Conservation (phyloP, 37 sponge, comb jelly and placozoan species). For the Mnemiopsis leidyi region DNA sequence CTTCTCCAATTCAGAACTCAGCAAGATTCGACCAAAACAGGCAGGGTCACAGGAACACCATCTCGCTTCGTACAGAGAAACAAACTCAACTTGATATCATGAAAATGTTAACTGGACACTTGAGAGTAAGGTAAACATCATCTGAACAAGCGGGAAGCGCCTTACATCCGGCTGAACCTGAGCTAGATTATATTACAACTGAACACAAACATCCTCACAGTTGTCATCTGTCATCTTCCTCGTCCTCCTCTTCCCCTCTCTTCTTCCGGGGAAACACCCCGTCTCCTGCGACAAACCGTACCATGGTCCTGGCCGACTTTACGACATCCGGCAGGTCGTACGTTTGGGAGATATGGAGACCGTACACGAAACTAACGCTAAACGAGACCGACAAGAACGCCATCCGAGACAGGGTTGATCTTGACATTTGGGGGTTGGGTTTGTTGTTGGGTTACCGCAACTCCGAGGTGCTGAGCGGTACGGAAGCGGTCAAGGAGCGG, state of each 20-base stretch:
- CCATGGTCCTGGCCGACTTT: background rate
- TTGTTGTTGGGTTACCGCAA: background rate
- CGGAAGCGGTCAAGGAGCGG: too few relatives aligned
- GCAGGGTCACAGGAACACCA: too few relatives aligned
- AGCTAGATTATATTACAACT: background rate
- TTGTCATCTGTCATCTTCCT: conserved; percentile 20
- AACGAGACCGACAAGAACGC: background rate
- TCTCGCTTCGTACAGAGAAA: too few relatives aligned
- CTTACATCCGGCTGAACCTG: background rate
- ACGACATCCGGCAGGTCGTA: conserved; percentile 43
- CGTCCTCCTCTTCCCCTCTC: conserved; percentile 15
- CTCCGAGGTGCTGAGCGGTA: too few relatives aligned
- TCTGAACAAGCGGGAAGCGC: too few relatives aligned
- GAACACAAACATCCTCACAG: background rate
- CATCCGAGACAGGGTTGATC: too few relatives aligned
- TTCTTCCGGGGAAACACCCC: background rate
- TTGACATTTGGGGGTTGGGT: background rate
- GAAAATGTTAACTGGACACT: too few relatives aligned
- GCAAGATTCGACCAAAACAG: too few relatives aligned
- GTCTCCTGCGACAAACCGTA: background rate
- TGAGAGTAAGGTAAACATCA: too few relatives aligned
- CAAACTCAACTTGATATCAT: too few relatives aligned
- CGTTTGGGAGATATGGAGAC: conserved; percentile 36
- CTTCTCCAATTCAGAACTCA: too few relatives aligned
- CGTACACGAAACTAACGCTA: conserved; percentile 12